Base-by-base conservation (phyloP, 2,888 invertebrate genomes). In the Erannis defoliaria region DNA sequence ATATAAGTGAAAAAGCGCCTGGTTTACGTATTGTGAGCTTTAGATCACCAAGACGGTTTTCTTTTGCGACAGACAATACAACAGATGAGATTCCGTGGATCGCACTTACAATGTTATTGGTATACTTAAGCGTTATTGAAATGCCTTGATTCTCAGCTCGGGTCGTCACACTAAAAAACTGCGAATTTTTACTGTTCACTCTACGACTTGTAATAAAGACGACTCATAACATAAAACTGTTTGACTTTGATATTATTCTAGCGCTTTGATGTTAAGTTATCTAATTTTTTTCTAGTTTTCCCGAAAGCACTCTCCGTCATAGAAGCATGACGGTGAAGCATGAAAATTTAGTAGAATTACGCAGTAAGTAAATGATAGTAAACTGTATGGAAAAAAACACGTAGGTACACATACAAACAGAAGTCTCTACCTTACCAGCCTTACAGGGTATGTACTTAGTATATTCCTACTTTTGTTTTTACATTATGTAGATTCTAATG, bases 11-110 rank as follows among this genome's bases (percentile, higher is more conserved):
- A n/a, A n/a, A n/a, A n/a, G n/a, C n/a, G n/a, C n/a, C n/a, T n/a
- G n/a, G n/a, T n/a, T n/a, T n/a, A n/a, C n/a, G n/a, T n/a, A n/a
- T n/a, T n/a, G n/a, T n/a, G n/a, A n/a, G n/a, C n/a, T n/a, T n/a
- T n/a, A 26, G 14, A 14, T 26, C n/a, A 31, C 31, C 6, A 5
- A 18, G 51, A 42, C 42, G 12, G 23, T 62, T 62, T 5, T 18
- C 33, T 23, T 48, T 40, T 43, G 62, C 56, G 62, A 42, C 73
- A 64, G 74, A 53, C 53, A 48, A 43, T 45, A 49, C 42, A 51
- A 53, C 53, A 81, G 76, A 88, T 83, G 82, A 78, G 80, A 89
- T 88, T 88, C 81, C 73, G 76, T 76, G 78, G 80, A 84, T 83
- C 82, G 78, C 77, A 71, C 76, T 76, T 66, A 74, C 81, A 78